Evolutionary conservation across 2,888 invertebrate genomes (phyloP).

Genomic region (Euplagia quadripunctaria): DNA sequence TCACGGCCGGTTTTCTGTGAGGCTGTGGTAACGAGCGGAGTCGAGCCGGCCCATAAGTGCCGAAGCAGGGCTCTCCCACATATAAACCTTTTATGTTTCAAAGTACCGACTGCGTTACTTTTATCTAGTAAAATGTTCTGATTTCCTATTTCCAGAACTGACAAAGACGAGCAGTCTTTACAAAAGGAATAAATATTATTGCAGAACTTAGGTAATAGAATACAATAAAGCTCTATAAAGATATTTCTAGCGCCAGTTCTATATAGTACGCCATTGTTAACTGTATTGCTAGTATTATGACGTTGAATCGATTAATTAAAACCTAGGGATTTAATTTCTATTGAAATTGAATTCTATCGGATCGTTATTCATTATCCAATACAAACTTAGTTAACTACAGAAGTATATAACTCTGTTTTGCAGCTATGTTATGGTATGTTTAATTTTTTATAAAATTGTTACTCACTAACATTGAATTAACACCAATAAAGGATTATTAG

Average conservation of each 20-base stretch:
- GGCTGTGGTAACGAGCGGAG: too few species aligned
- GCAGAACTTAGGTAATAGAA: neutral
- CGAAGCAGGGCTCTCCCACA: too few species aligned
- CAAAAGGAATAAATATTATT: neutral
- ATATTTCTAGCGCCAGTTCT: neutral
- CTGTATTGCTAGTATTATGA: neutral
- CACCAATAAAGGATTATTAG: too few species aligned
- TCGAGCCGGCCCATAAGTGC: too few species aligned
- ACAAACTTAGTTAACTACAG: too few species aligned
- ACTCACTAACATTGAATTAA: too few species aligned
- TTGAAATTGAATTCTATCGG: neutral
- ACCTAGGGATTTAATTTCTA: neutral
- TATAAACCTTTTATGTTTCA: too few species aligned
- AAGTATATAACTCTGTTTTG: too few species aligned
- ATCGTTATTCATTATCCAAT: neutral
- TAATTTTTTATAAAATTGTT: too few species aligned
- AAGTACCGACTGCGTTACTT: too few species aligned
- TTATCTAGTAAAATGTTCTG: neutral
- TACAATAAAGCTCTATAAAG: neutral
- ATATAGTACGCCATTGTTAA: neutral
- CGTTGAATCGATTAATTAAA: neutral
- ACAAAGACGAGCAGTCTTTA: neutral
- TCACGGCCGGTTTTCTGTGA: too few species aligned
- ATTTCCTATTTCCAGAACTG: neutral
- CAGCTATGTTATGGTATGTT: too few species aligned